A percentile compares a stretch with the other conserved stretches of the same genome.
These are phyloP conservation scores for Cepaea nemoralis DNA, from an alignment of 1,140 invertebrate species.

Conservation along the genomic window DNA sequence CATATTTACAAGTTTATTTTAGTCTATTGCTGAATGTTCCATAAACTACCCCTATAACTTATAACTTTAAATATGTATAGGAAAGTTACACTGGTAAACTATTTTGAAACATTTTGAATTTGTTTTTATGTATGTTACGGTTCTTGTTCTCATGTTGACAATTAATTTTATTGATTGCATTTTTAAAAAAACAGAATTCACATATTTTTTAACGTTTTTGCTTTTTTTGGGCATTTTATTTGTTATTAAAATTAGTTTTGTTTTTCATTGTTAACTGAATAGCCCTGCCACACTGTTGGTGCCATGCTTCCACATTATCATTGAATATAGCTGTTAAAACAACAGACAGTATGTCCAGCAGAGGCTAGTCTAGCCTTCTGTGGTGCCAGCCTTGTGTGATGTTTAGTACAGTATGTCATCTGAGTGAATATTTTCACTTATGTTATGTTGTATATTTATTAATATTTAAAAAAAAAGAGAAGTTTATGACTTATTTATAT, in stretches of 20 bases:
- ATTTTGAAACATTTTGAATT: background rate
- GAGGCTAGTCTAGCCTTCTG: too few relatives aligned
- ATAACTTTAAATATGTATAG: background rate
- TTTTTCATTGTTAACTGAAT: background rate
- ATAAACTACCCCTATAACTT: background rate
- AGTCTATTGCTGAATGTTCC: background rate
- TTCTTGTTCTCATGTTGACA: conserved; percentile 29
- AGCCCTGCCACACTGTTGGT: conserved; percentile 2
- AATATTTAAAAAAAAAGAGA: too few relatives aligned
- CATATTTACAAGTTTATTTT: conserved; percentile 8
- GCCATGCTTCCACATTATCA: conserved; percentile 24
- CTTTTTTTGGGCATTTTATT: conserved; percentile 11
- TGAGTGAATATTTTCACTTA: too few relatives aligned
- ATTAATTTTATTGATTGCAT: background rate
- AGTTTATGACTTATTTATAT: background rate
- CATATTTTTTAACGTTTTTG: conserved; percentile 13
- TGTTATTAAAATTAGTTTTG: background rate
- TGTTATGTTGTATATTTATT: too few relatives aligned
- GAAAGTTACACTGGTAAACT: background rate
- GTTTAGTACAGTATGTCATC: too few relatives aligned
- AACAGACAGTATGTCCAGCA: background rate
- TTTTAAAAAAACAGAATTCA: conserved; percentile 18
- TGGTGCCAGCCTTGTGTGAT: too few relatives aligned
- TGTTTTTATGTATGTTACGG: conserved; percentile 4
- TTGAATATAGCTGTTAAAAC: background rate